Evolutionary conservation across 1,140 invertebrate species (phyloP).

Genomic region (Eumaeus atala): DNA sequence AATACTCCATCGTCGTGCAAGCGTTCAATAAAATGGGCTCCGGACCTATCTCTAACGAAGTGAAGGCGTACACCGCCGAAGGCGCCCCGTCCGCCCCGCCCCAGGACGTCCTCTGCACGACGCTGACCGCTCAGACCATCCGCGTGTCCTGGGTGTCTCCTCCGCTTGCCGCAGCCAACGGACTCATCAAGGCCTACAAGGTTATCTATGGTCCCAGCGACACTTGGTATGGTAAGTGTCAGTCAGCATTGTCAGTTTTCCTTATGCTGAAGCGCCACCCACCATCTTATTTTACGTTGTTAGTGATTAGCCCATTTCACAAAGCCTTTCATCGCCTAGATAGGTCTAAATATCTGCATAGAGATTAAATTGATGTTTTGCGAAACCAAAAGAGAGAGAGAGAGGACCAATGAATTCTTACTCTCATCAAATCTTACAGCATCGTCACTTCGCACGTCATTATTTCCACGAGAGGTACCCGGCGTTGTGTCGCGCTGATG

Average conservation of each 20-base stretch:
- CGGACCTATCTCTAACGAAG: constrained; percentile 91
- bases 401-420: no score
- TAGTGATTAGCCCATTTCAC: no score
- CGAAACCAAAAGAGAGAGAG: no score
- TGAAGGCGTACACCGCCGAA: constrained; percentile 93
- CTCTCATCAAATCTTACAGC: no score
- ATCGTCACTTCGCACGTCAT: no score
- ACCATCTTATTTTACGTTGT: no score
- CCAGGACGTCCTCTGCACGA: constrained; percentile 92
- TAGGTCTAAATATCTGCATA: no score
- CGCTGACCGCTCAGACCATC: constrained; percentile 94
- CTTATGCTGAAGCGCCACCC: no score
- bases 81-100: constrained; percentile 95
- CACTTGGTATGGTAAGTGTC: constrained; percentile 88
- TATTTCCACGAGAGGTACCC: no score
- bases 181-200: constrained; percentile 97
- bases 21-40: constrained; percentile 96
- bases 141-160: constrained; percentile 95
- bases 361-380: no score
- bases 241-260: background rate
- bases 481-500: no score
- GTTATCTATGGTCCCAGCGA: constrained; percentile 95
- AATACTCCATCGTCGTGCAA: constrained; percentile 95
- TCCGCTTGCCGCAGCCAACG: constrained; percentile 91
- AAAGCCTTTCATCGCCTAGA: no score